Evolutionary conservation across 2,797 vertebrate genomes (phyloP).

Genomic region (Sorex maritimensis): DNA sequence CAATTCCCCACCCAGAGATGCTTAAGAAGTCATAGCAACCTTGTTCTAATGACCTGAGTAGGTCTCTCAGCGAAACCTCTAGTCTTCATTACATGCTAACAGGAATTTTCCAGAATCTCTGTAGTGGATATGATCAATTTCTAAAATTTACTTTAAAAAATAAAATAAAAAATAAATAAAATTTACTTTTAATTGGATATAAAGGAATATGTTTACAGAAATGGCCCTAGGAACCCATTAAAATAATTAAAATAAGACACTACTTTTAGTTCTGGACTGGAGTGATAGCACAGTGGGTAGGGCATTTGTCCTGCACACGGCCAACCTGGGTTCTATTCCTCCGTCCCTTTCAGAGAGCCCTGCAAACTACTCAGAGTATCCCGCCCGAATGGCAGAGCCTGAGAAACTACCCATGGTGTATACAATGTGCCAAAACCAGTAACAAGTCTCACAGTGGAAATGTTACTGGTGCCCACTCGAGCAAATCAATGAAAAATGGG

Average conservation of each 20-base stretch:
- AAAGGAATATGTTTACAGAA: conserved; percentile 34
- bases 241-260: conserved; percentile 11
- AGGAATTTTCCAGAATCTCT: background rate
- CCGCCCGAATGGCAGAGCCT: no score
- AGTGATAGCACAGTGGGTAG: no score
- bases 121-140: background rate
- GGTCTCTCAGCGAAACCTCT: background rate
- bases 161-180: background rate
- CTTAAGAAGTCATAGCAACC: background rate
- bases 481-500: no score
- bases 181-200: conserved; percentile 2
- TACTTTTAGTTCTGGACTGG: background rate
- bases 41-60: no score
- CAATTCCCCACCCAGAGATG: accelerated
- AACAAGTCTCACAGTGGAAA: no score
- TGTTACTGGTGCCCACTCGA: no score
- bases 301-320: no score
- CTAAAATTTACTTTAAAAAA: background rate
- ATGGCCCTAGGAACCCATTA: background rate
- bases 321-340: no score
- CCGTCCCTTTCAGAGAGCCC: no score
- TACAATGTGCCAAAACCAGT: no score
- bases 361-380: no score
- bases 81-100: background rate
- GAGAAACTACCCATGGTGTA: no score